Base-by-base conservation (phyloP, 1,140 invertebrate genomes). In the Aphis craccivora region DNA sequence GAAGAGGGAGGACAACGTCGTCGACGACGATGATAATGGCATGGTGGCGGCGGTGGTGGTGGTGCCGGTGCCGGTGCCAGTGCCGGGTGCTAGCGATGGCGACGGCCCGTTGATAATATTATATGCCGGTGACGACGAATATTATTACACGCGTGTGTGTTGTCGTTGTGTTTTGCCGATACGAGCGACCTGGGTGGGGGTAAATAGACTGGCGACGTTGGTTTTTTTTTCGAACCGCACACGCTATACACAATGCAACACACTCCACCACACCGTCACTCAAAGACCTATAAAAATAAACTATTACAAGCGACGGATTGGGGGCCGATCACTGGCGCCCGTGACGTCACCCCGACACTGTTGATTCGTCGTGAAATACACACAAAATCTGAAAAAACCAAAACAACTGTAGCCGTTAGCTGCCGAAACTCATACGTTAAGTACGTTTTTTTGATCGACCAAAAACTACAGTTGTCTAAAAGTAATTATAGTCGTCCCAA, bases 201-300 rank as follows among this genome's bases (percentile, higher is more conserved):
- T n/a, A 91, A 51, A 91, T 43, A 81, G 91, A 92, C 91, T 37
- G 45, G 60, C 91, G 45, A 51, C 67, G 76, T 92, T 90, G 25
- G 84, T 76, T 60, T 40, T 40, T n/a, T 60, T 90, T 43, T 40
- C 51, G 43, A 90, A 90, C 89, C 51, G 89, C 55, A 60, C 89
- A 90, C 89, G 48, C 87, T 51, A 89, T 25, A 55, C 87, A 90
- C 22, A 23, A 40, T 48, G 5, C 51, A 22, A 67, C 94, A 55
- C 60, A n/a, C 48, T 22, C 20, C 94, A 93, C 55, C 30, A 76
- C n/a, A 2, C 30, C n/a, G 14, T 30, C 30, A 48, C 45, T n/a
- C 45, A 25, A 40, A 30, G 87, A 91, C 93, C 90, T 87, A 94
- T 95, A 95, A 95, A 95, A 95, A 95, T 95, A 95, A 94, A 94